Evolutionary conservation across 2,113 vertebrate species (phyloP).

Genomic region (Tupaia tana): DNA sequence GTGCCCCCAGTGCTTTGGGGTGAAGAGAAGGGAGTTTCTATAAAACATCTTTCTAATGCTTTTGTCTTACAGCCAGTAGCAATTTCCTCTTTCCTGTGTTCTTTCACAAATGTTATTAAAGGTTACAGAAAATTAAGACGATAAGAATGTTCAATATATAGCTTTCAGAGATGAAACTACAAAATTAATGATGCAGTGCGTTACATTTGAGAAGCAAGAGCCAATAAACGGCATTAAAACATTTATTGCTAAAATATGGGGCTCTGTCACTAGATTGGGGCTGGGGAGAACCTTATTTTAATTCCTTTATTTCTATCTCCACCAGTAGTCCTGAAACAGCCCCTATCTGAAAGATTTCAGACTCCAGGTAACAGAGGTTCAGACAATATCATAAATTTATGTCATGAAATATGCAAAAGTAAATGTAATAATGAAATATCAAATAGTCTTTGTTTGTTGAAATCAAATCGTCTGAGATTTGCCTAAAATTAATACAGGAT

Average conservation of each 20-base stretch:
- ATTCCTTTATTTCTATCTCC: not conserved
- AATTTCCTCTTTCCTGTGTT: not conserved
- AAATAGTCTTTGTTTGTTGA: not conserved
- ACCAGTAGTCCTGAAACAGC: not conserved
- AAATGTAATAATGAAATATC: not conserved
- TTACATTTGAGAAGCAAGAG: not conserved
- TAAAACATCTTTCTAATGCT: not conserved
- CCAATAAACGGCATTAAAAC: not conserved
- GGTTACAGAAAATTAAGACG: conserved; percentile 63
- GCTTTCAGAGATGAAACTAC: conserved; percentile 45
- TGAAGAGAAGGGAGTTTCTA: not conserved
- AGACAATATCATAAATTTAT: not conserved
- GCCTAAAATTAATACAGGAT: not conserved
- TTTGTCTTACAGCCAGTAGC: not conserved
- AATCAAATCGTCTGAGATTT: not conserved
- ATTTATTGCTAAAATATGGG: not conserved
- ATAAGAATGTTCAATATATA: not conserved
- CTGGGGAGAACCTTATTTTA: not conserved
- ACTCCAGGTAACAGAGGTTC: not conserved
- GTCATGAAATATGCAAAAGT: not conserved
- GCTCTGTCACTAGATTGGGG: not conserved
- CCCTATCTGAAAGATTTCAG: not conserved
- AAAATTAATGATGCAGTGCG: not conserved
- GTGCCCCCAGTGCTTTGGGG: not conserved
- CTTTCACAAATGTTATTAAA: conserved; percentile 52